A percentile compares a stretch with the other conserved stretches of the same genome.
Conservation (phyloP, 2,113 vertebrate genomes). For the Herpailurus yagouaroundi region DNA sequence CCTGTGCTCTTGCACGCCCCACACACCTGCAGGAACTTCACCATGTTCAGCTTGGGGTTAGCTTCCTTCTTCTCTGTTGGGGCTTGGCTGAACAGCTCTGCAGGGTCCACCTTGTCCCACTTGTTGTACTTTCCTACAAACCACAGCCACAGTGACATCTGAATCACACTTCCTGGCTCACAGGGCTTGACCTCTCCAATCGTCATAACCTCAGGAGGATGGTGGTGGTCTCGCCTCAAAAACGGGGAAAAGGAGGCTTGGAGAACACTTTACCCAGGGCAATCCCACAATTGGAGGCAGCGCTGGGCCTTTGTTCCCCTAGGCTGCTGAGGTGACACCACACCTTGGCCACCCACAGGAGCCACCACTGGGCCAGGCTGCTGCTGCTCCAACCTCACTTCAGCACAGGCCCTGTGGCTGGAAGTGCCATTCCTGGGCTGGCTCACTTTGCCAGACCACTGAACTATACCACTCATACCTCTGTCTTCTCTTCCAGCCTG, state of each 20-base stretch:
- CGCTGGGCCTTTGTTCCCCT: not conserved
- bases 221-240: not conserved
- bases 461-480: not conserved
- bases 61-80: constrained; percentile 99
- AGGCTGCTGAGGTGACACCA: not conserved
- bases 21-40: constrained; percentile 96
- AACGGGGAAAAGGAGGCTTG: not conserved
- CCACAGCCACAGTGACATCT: not conserved
- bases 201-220: not conserved
- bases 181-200: not conserved
- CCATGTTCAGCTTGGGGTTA: constrained; percentile 98
- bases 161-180: not conserved
- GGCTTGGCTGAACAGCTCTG: constrained; percentile 97
- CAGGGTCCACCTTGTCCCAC: constrained; percentile 99
- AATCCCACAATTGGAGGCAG: not conserved
- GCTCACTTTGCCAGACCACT: not conserved
- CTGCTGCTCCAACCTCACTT: not conserved
- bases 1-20: not conserved
- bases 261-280: not conserved
- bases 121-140: constrained; percentile 96
- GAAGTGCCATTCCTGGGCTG: not conserved
- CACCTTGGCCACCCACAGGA: accelerated
- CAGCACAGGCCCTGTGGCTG: not conserved
- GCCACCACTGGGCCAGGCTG: not conserved
- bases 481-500: not conserved